Conservation (phyloP, 2,797 vertebrate species). For the Schizothorax lantsangensis region DNA sequence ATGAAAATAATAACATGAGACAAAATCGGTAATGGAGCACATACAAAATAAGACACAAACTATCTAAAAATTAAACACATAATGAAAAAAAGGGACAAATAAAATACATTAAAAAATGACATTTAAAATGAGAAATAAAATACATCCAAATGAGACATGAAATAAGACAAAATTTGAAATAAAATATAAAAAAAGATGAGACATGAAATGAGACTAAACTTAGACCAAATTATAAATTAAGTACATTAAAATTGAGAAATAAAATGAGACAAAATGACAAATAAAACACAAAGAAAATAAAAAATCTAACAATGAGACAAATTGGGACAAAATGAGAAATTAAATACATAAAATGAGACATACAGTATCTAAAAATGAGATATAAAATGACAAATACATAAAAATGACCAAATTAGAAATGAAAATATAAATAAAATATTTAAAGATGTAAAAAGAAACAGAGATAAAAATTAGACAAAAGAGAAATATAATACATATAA, state of each 20-base stretch:
- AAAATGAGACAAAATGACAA: neutral
- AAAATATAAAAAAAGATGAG: neutral
- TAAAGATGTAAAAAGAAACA: neutral
- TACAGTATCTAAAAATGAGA: neutral
- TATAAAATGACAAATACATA: neutral
- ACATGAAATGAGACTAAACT: neutral
- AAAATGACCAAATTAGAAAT: neutral
- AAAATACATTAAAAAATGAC: too few species aligned
- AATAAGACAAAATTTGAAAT: neutral
- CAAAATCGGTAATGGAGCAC: too few species aligned
- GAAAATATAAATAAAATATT: neutral
- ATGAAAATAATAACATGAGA: neutral
- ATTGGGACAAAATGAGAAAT: neutral
- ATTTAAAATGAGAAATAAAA: neutral
- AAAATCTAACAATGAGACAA: neutral
- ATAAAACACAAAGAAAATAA: neutral
- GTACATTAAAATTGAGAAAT: neutral
- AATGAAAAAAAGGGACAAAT: neutral
- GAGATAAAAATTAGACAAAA: neutral
- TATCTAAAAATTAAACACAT: too few species aligned
- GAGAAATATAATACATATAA: neutral
- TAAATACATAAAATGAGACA: neutral
- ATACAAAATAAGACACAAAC: too few species aligned
- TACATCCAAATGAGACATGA: neutral
- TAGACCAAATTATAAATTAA: neutral